Base-by-base conservation (phyloP, 35 echinoderm and acorn worm species). In the Acanthaster planci region DNA sequence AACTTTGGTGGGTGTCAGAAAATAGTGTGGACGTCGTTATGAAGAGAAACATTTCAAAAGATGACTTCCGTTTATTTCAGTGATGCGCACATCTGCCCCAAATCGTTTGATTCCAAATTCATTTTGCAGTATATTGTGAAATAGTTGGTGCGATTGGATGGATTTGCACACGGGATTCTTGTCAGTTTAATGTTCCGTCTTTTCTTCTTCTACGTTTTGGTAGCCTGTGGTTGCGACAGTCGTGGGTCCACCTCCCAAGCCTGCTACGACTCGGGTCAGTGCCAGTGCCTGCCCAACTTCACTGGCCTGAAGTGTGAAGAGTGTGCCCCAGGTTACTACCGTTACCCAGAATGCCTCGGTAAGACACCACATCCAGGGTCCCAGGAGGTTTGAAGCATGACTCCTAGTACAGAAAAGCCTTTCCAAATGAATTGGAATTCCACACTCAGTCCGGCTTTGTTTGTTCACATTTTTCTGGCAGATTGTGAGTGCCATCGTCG, bases 201-300 rank as follows among this genome's bases (percentile, higher is more conserved):
- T 19, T 67, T 64, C 31, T 82, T n/a, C n/a, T n/a, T n/a, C n/a
- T 52, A 47, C 37, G 30, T 64, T 35, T 59, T 79, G 67, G 0
- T 58, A 97, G 95, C 85, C 44, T 97, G 95, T 90, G 82, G 55
- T 44, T 97, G 95, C 84, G 91, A 93, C 50, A 30, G 51, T 2
- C 44, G 55, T 0, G 95, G 90, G 4, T 87, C 87, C 9, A 38
- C 80, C 0, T 75, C 40, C 4, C 56, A 85, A n/a, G 72, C 76
- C 10, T 97, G 95, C 76, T 52, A 76, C n/a, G 88, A 90, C 47
- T 51, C 34, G 39, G 95, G 95, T 42, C 90, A 97, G 64, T 97
- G 95, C 90, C 80, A 81, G 37, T 97, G 95, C 42, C 37, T 38
- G 31, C n/a, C 14, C 36, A 88, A 92, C 75, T 97, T 93, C 59